Percentiles rank a stretch among this genome's conserved stretches.
Evolutionary conservation across 2,113 vertebrate species (phyloP).

Genomic region (Sinocyclocheilus maitianheensis): DNA sequence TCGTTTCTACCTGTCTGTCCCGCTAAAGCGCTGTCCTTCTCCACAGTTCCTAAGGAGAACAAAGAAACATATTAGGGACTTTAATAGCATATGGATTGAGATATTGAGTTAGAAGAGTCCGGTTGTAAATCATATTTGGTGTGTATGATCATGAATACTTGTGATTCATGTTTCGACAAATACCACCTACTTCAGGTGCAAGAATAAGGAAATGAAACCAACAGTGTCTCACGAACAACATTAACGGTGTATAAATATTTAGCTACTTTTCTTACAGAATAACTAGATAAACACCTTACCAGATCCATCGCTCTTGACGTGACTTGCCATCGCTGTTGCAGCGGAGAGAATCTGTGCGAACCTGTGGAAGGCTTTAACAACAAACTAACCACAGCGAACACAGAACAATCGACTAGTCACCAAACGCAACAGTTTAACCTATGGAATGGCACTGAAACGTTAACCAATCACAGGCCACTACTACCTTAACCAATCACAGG

Average conservation of each 20-base stretch:
- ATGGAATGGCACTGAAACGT: not conserved
- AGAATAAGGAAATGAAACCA: conserved; percentile 21
- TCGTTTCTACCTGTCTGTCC: not conserved
- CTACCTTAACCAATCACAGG: not conserved
- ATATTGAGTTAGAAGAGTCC: not conserved
- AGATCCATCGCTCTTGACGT: not conserved
- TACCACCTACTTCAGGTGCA: not conserved
- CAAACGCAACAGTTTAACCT: not conserved
- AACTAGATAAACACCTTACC: not conserved
- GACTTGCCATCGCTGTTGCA: conserved; percentile 6
- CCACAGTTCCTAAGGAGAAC: conserved; percentile 18
- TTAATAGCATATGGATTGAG: not conserved
- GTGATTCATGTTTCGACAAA: not conserved
- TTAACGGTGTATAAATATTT: not conserved
- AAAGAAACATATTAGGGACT: not conserved
- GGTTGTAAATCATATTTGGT: not conserved
- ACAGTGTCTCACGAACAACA: not conserved
- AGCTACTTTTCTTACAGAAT: not conserved
- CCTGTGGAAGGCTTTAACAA: not conserved
- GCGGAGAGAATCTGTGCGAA: not conserved
- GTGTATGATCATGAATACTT: not conserved
- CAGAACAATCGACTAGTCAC: too few relatives aligned
- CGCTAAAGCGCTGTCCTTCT: conserved; percentile 37
- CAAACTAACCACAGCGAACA: not conserved
- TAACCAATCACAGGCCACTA: not conserved